Evolutionary conservation across 1,140 invertebrate genomes (phyloP).

Genomic region (Apis dorsata): DNA sequence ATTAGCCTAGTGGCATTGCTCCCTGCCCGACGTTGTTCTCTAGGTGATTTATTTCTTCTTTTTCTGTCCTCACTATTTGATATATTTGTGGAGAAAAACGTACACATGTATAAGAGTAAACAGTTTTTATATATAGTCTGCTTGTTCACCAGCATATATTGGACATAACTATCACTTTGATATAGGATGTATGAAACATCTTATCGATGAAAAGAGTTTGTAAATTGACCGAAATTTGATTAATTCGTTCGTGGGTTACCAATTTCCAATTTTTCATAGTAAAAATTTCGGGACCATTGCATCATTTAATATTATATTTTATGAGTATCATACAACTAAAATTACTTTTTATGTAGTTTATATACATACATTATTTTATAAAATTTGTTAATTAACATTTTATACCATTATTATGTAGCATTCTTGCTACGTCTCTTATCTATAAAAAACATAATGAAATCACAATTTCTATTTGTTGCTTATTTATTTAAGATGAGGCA

Average conservation of each 20-base stretch:
- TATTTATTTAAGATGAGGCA: background rate
- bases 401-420: conserved; percentile 31
- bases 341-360: conserved; percentile 32
- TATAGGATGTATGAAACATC: conserved; percentile 42
- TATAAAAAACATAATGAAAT: conserved; percentile 27
- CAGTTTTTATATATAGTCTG: conserved; percentile 60
- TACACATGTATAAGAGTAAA: conserved; percentile 60
- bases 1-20: conserved; percentile 87
- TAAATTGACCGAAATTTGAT: conserved; percentile 36
- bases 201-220: conserved; percentile 34
- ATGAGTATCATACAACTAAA: conserved; percentile 38
- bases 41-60: conserved; percentile 75
- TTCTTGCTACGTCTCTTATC: conserved; percentile 34
- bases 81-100: conserved; percentile 51
- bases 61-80: conserved; percentile 62
- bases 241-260: conserved; percentile 30
- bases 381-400: conserved; percentile 21
- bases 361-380: conserved; percentile 45
- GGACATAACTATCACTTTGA: conserved; percentile 52
- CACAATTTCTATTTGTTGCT: conserved; percentile 6
- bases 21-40: conserved; percentile 89
- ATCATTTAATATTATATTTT: conserved; percentile 43
- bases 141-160: conserved; percentile 53
- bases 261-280: conserved; percentile 54
- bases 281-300: conserved; percentile 65